Evolutionary conservation across 2,797 vertebrate genomes (phyloP).

Genomic region (Fringilla coelebs): DNA sequence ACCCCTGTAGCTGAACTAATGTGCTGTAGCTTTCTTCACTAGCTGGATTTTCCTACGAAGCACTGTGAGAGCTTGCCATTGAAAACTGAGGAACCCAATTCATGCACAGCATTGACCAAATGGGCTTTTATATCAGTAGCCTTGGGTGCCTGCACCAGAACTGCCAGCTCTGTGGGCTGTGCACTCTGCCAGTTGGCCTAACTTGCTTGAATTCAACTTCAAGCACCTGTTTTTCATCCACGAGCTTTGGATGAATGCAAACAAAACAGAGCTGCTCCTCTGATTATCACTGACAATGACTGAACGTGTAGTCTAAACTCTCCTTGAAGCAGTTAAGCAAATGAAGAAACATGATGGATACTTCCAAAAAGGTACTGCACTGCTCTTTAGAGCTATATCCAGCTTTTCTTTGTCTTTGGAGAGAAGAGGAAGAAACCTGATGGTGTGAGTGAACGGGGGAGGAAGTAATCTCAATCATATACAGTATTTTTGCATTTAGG

Average conservation of each 20-base stretch:
- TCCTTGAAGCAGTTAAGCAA: neutral
- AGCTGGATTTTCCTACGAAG: neutral
- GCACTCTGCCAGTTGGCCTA: neutral
- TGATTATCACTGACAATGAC: neutral
- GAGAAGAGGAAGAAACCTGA: neutral
- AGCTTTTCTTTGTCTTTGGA: neutral
- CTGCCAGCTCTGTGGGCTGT: neutral
- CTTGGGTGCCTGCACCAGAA: neutral
- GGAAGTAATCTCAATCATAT: neutral
- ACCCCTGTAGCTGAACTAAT: conserved; percentile 32
- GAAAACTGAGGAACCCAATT: neutral
- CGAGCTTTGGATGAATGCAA: neutral
- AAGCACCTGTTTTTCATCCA: neutral
- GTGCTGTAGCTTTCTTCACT: neutral
- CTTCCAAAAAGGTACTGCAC: neutral
- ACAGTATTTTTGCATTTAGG: neutral
- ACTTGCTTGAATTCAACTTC: neutral
- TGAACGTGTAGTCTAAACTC: neutral
- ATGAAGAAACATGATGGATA: neutral
- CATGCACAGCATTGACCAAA: neutral
- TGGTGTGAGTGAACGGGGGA: neutral
- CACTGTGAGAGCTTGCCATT: neutral
- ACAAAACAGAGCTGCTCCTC: neutral
- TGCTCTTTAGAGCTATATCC: neutral
- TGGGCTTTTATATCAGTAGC: neutral